Percentiles rank a stretch among this genome's conserved stretches.
These are phyloP conservation scores for Mercenaria mercenaria DNA, from an alignment of 1,140 invertebrate genomes.

Conservation along the genomic window DNA sequence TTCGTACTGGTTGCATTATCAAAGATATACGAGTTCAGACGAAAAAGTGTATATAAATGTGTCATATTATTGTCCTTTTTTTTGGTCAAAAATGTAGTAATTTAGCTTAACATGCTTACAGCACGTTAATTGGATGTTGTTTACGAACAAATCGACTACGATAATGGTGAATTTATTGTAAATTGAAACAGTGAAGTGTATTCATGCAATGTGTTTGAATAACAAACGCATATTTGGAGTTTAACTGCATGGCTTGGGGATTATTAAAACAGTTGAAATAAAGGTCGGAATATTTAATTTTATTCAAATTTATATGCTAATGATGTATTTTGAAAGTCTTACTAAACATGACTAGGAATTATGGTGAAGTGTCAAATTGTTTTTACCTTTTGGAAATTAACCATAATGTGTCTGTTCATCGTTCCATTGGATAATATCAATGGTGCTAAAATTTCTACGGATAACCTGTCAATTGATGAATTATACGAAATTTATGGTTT, in stretches of 20 bases:
- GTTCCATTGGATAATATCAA: not conserved
- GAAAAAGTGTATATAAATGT: not conserved
- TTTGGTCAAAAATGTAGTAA: too few relatives aligned
- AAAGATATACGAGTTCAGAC: not conserved
- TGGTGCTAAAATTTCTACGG: too few relatives aligned
- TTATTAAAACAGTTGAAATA: not conserved
- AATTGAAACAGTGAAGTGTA: too few relatives aligned
- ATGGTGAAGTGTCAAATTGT: not conserved
- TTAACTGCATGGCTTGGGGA: not conserved
- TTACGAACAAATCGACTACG: too few relatives aligned
- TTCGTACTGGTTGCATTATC: not conserved
- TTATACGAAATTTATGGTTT: constrained; percentile 24
- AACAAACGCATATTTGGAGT: too few relatives aligned
- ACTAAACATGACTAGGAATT: not conserved
- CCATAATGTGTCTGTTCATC: not conserved
- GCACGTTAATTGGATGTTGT: too few relatives aligned
- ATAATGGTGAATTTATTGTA: too few relatives aligned
- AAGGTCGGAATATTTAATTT: not conserved
- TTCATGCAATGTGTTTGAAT: too few relatives aligned
- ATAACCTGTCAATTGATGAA: not conserved
- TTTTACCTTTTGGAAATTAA: not conserved
- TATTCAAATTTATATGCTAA: not conserved
- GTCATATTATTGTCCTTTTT: not conserved
- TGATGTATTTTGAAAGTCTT: not conserved
- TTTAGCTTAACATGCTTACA: too few relatives aligned